Percentiles rank a stretch among this genome's conserved stretches.
phyloP scores from a whole-genome alignment of 2,888 invertebrate genomes.

The Macrophya alboannulata region DNA sequence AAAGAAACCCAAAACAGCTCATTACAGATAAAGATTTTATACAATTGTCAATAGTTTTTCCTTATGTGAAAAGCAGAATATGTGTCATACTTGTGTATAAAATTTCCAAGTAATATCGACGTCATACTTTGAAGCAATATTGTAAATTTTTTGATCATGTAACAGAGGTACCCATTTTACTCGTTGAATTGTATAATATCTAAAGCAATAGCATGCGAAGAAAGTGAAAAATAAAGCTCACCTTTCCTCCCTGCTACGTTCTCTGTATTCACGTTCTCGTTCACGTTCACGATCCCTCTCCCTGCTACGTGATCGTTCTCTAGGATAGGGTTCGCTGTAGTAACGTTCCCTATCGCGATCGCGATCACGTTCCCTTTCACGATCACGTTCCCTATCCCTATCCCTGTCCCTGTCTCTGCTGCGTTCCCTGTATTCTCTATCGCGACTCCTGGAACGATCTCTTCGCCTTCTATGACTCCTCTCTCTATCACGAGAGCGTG shows the following conservation, averaged over 20 bases:
- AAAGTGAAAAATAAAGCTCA: constrained; percentile 76
- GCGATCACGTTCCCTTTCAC: constrained; percentile 82
- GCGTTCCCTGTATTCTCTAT: constrained; percentile 84
- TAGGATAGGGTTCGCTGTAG: constrained; percentile 81
- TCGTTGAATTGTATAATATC: neutral
- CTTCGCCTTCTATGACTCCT: constrained; percentile 84
- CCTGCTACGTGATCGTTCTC: constrained; percentile 92
- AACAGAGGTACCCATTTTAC: neutral
- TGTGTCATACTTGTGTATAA: neutral
- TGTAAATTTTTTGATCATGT: neutral
- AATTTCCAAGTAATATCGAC: neutral
- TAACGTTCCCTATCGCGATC: constrained; percentile 81
- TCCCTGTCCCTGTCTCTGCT: constrained; percentile 81
- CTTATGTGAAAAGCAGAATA: neutral
- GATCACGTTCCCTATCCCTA: constrained; percentile 83
- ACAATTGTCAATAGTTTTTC: neutral
- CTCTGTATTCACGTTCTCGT: constrained; percentile 87
- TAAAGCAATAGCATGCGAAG: neutral
- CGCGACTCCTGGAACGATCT: constrained; percentile 87
- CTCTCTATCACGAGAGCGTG: constrained; percentile 81
- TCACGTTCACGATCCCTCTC: constrained; percentile 85
- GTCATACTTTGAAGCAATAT: neutral
- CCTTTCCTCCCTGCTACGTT: constrained; percentile 90
- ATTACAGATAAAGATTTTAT: neutral
- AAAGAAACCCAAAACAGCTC: neutral